Percentiles rank a stretch among this genome's conserved stretches.
Evolutionary conservation across 1,140 invertebrate genomes (phyloP).

Genomic region (Rhagoletis pomonella): DNA sequence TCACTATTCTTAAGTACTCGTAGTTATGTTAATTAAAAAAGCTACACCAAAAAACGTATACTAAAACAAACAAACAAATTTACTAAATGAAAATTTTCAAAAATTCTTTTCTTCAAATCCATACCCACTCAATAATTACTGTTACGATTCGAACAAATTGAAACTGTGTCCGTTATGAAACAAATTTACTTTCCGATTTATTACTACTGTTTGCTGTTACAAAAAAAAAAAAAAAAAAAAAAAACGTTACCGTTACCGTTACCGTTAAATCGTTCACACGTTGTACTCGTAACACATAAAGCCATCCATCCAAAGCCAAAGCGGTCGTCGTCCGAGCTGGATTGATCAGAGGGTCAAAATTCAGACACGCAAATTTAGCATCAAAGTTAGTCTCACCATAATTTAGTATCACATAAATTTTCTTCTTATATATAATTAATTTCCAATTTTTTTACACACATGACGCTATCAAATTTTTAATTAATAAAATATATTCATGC

Average conservation of each 20-base stretch:
- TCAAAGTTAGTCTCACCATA: constrained; percentile 74
- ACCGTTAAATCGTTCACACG: constrained; percentile 10
- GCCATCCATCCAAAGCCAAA: constrained; percentile 68
- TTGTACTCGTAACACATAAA: constrained; percentile 60
- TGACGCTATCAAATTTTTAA: not conserved
- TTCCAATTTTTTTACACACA: constrained; percentile 56
- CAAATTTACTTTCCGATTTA: constrained; percentile 32
- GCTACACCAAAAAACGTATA: not conserved
- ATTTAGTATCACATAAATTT: constrained; percentile 54
- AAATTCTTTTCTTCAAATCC: constrained; percentile 48
- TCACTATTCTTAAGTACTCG: constrained; percentile 15
- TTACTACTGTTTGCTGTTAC: constrained; percentile 9
- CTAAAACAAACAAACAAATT: not conserved
- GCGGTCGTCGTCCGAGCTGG: constrained; percentile 74
- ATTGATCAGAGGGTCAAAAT: constrained; percentile 75
- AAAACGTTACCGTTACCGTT: constrained; percentile 22
- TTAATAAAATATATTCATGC: constrained; percentile 12
- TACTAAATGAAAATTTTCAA: constrained; percentile 49
- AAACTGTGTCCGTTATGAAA: constrained; percentile 43
- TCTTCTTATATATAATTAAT: constrained; percentile 1
- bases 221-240: not conserved
- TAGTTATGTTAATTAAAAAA: constrained; percentile 6
- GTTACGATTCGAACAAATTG: constrained; percentile 34
- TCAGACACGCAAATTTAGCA: constrained; percentile 74
- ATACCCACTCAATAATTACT: constrained; percentile 18